A percentile compares a stretch with the other conserved stretches of the same genome.
Conservation (phyloP, 1,140 invertebrate species). For the Sycobia sp. region DNA sequence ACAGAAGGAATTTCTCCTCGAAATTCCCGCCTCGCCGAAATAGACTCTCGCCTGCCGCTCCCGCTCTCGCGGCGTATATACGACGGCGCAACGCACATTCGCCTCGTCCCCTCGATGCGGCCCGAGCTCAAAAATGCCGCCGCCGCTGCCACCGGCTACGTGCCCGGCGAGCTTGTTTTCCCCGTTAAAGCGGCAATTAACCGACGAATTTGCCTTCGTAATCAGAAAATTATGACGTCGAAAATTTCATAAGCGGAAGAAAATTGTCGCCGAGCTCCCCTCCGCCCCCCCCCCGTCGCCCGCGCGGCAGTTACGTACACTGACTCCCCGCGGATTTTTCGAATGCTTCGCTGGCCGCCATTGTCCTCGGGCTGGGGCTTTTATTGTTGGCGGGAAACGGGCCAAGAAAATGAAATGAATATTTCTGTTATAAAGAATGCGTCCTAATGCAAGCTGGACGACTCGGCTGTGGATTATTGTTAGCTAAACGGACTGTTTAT, state of each 20-base stretch:
- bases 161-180: background rate
- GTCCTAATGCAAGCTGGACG: no score
- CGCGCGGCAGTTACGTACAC: background rate
- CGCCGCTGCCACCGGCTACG: background rate
- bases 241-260: constrained; percentile 32
- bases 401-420: constrained; percentile 15
- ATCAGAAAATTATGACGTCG: constrained; percentile 28
- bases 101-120: background rate
- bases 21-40: constrained; percentile 17
- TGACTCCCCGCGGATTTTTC: constrained; percentile 18
- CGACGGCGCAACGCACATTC: background rate
- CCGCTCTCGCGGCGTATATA: no score
- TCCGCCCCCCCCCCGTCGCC: no score
- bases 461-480: no score
- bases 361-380: constrained; percentile 2
- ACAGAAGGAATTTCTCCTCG: constrained; percentile 12
- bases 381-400: background rate
- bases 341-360: background rate
- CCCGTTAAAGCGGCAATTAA: constrained; percentile 9
- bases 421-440: no score
- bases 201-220: constrained; percentile 11
- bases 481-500: no score
- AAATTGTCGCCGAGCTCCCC: constrained; percentile 10
- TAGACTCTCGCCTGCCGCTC: background rate
- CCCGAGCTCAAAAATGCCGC: background rate